Conservation (phyloP, 2,888 invertebrate species). For the Xanthostigma xanthostigma region DNA sequence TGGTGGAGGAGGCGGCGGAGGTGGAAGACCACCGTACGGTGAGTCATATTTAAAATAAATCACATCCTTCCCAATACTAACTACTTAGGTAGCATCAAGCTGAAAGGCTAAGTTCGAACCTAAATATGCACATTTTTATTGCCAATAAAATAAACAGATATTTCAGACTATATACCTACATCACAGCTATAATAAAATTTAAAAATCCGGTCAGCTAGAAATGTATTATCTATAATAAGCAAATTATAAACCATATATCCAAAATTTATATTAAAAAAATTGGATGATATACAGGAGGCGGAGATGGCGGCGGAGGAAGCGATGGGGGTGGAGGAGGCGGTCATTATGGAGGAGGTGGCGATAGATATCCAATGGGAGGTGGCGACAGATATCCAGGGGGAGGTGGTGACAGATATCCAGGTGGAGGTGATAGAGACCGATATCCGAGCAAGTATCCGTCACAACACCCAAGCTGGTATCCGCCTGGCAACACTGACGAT, state of each 20-base stretch:
- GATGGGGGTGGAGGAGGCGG: constrained; percentile 8
- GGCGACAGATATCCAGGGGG: constrained; percentile 26
- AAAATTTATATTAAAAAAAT: no score
- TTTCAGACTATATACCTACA: no score
- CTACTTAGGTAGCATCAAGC: no score
- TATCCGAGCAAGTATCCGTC: constrained; percentile 20
- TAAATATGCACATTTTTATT: no score
- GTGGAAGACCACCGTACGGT: constrained; percentile 1
- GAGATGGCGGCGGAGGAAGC: constrained; percentile 15
- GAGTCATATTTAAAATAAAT: no score
- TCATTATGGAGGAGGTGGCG: constrained; percentile 20
- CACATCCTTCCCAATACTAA: no score
- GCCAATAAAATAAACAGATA: no score
- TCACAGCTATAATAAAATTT: no score
- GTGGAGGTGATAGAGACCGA: constrained; percentile 29
- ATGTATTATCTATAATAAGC: no score
- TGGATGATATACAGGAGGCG: constrained; percentile 9
- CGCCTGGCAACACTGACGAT: constrained; percentile 1
- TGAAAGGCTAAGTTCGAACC: no score
- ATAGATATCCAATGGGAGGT: constrained; percentile 28
- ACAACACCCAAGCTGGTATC: constrained; percentile 4
- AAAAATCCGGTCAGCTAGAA: no score
- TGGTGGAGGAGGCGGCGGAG: constrained; percentile 9
- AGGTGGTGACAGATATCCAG: constrained; percentile 15
- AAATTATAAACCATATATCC: no score